Evolutionary conservation across 2,797 vertebrate genomes (phyloP).

Genomic region (Hipposideros larvatus): DNA sequence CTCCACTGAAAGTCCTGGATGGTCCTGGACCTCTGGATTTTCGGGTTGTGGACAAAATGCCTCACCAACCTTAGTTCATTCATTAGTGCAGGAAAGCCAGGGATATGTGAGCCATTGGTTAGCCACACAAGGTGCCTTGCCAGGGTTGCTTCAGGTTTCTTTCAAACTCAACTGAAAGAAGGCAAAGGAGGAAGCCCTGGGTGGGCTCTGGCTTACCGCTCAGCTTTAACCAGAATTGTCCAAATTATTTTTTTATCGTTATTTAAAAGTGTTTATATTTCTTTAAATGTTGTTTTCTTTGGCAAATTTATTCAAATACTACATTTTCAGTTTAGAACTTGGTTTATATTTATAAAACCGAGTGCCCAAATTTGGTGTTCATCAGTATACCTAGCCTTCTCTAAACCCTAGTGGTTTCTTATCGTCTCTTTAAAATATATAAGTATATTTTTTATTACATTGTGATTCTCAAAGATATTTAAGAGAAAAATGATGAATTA

Average conservation of each 20-base stretch:
- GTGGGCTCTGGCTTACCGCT: neutral
- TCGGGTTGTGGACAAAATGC: neutral
- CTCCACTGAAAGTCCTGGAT: neutral
- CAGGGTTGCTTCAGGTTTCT: neutral
- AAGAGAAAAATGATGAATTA: conserved; percentile 66
- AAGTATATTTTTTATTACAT: conserved; percentile 46
- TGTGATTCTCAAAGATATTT: conserved; percentile 53
- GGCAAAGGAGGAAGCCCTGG: neutral
- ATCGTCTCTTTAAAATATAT: conserved; percentile 41
- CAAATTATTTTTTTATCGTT: neutral
- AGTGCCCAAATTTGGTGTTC: neutral
- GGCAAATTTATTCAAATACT: conserved; percentile 47
- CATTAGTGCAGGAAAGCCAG: neutral
- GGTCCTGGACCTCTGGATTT: neutral
- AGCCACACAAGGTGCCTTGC: neutral
- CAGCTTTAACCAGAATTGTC: neutral
- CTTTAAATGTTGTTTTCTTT: conserved; percentile 63
- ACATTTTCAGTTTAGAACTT: conserved; percentile 53
- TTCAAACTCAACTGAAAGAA: neutral
- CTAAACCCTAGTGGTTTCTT: neutral
- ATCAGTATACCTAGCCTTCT: neutral
- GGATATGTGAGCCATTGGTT: neutral
- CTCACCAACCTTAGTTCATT: neutral
- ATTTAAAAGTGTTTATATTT: neutral
- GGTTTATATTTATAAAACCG: conserved; percentile 17